These are phyloP conservation scores for Drosophila navojoa DNA, from an alignment of 1,140 invertebrate species.

Conservation along the genomic window DNA sequence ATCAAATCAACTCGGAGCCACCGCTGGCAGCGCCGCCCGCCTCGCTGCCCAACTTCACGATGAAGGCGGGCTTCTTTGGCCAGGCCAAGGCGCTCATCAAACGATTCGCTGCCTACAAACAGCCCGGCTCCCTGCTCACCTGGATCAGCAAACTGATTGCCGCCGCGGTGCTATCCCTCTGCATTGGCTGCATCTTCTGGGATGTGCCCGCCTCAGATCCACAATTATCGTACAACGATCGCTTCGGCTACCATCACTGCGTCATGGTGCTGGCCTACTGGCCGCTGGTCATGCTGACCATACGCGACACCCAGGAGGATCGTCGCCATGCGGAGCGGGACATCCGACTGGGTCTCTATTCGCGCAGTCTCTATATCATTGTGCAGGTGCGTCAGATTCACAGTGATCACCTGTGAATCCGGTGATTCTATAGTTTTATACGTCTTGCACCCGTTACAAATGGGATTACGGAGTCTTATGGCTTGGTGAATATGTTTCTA, in stretches of 20 bases:
- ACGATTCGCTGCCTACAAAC: constrained; percentile 89
- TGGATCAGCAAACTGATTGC: constrained; percentile 91
- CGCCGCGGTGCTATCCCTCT: constrained; percentile 91
- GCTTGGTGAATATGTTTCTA: no score
- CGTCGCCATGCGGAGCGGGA: constrained; percentile 90
- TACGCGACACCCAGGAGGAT: constrained; percentile 88
- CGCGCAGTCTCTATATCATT: constrained; percentile 90
- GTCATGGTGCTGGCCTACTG: constrained; percentile 90
- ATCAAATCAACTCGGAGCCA: constrained; percentile 83
- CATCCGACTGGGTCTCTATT: constrained; percentile 91
- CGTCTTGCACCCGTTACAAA: no score
- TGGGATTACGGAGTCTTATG: no score
- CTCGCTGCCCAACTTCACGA: constrained; percentile 76
- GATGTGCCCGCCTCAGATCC: constrained; percentile 91
- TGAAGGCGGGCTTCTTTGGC: constrained; percentile 84
- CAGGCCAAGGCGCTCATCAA: constrained; percentile 76
- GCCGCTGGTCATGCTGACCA: constrained; percentile 89
- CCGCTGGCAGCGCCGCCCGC: constrained; percentile 80
- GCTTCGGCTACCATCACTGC: constrained; percentile 93
- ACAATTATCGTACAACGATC: constrained; percentile 89
- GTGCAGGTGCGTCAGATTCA: constrained; percentile 65
- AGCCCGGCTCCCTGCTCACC: constrained; percentile 92
- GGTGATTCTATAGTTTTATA: not conserved
- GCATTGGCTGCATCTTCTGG: constrained; percentile 95
- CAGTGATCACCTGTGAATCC: not conserved